Percentiles rank a stretch among this genome's conserved stretches.
Evolutionary conservation across 2,888 invertebrate genomes (phyloP).

Genomic region (Stomorhina lunata): DNA sequence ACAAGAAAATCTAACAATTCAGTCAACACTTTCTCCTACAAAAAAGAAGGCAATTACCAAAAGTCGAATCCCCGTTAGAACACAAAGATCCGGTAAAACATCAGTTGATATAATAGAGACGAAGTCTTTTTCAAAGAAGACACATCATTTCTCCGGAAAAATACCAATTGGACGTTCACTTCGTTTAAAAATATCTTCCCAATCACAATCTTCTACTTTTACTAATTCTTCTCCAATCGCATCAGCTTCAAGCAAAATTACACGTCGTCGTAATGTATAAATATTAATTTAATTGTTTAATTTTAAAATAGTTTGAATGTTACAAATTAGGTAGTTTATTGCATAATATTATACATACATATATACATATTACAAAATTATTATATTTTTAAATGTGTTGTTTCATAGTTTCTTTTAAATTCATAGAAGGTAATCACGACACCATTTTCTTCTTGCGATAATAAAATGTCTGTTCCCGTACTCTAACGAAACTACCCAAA

Average conservation of each 20-base stretch:
- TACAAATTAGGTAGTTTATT: background rate
- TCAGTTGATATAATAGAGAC: background rate
- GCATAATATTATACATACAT: no score
- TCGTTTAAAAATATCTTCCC: conserved; percentile 7
- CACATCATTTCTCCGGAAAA: background rate
- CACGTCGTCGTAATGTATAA: conserved; percentile 19
- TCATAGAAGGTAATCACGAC: no score
- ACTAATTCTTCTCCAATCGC: background rate
- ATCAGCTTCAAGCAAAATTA: background rate
- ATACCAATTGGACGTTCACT: background rate
- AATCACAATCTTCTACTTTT: background rate
- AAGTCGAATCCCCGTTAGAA: conserved; percentile 48
- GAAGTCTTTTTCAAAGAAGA: background rate
- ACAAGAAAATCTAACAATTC: conserved; percentile 75
- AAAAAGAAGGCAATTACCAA: conserved; percentile 4
- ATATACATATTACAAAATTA: background rate
- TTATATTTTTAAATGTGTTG: no score
- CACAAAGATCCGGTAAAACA: no score
- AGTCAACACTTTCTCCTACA: conserved; percentile 59
- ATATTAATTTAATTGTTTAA: background rate
- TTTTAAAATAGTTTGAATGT: background rate
- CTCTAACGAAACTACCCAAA: no score
- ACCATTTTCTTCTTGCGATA: no score
- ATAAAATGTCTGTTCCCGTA: no score
- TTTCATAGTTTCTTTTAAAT: no score